Base-by-base conservation (phyloP, 1,140 invertebrate genomes). In the Macrostomum lignano region DNA sequence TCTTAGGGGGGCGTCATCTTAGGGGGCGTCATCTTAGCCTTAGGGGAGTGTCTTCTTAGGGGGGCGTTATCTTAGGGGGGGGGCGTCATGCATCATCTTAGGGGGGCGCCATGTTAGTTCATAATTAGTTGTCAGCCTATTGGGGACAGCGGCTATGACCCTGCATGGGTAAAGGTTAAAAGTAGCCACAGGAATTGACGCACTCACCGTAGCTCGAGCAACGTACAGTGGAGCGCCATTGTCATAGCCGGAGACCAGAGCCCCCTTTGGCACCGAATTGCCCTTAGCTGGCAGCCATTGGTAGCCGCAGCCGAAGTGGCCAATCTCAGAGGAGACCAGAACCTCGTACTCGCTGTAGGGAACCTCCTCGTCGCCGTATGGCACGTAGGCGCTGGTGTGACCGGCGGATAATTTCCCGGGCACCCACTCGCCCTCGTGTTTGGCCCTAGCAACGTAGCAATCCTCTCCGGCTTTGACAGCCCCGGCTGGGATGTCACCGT, bases 371-470 rank as follows among this genome's bases (percentile, higher is more conserved):
- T 17, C 26, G 3, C 26, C 26, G 19, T 28, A 28, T 7, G 26
- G 19, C 4, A 28, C 9, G 19, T 28, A 28, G 19, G 14, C 15
- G 19, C 14, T 5, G 3, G 7, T 28, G 19, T 28, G 26, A 9
- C 26, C 26, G 7, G 15, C 19, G 19, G 4, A 28, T 7, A 28
- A 15, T 28, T 28, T 28, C 9, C 26, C 26, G 3, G 26, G 26
- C 15, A 9, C 19, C 26, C 15, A 15, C 9, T 28, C 26, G 9
- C 26, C 26, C 19, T 28, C 19, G 19, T 28, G 26, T 9, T 15
- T 28, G 19, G 26, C 26, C 9, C 26, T 28, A 3, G 26, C 26
- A 5, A 28, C 26, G 19, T 28, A 28, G 19, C 26, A 28, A 28
- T 9, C 9, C 19, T 28, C 26, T 15, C 26, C 26, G 9, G 19